Evolutionary conservation across 2,797 vertebrate species (phyloP).

Genomic region (Phyllotis vaccarum): DNA sequence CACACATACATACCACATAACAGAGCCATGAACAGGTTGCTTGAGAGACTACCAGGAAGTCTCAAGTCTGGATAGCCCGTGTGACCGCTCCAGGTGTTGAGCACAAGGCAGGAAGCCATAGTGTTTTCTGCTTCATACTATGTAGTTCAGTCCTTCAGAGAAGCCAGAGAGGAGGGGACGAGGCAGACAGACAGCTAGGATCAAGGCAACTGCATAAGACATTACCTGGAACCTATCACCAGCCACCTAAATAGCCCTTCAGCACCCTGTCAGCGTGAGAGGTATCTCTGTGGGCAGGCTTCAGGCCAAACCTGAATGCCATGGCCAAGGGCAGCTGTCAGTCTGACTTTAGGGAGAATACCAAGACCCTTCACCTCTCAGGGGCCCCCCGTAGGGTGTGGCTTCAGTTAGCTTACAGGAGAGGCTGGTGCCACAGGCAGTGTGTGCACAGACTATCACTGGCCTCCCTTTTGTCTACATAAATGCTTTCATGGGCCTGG

Average conservation of each 20-base stretch:
- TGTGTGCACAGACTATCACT: slow-evolving; percentile 15
- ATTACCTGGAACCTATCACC: no score
- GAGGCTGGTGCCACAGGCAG: not conserved
- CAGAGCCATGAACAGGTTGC: no score
- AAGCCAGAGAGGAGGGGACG: not conserved
- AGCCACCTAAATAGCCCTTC: not conserved
- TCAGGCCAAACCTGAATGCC: not conserved
- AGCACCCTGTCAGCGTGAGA: fast-evolving
- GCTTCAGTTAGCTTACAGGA: fast-evolving
- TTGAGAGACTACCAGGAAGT: not conserved
- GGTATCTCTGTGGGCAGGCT: fast-evolving
- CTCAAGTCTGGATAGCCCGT: not conserved
- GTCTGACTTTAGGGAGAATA: not conserved
- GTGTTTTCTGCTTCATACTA: not conserved
- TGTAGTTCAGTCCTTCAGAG: fast-evolving
- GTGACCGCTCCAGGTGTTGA: not conserved
- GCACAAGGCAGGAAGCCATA: fast-evolving
- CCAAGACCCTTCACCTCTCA: not conserved
- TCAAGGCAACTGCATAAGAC: not conserved
- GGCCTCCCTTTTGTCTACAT: slow-evolving; percentile 77
- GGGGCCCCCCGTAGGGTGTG: fast-evolving
- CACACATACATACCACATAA: not conserved
- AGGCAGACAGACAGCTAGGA: not conserved
- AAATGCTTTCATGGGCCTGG: slow-evolving; percentile 76
- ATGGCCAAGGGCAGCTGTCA: fast-evolving